Base-by-base conservation (phyloP, 1,140 invertebrate species). In the Archivesica marissinica region DNA sequence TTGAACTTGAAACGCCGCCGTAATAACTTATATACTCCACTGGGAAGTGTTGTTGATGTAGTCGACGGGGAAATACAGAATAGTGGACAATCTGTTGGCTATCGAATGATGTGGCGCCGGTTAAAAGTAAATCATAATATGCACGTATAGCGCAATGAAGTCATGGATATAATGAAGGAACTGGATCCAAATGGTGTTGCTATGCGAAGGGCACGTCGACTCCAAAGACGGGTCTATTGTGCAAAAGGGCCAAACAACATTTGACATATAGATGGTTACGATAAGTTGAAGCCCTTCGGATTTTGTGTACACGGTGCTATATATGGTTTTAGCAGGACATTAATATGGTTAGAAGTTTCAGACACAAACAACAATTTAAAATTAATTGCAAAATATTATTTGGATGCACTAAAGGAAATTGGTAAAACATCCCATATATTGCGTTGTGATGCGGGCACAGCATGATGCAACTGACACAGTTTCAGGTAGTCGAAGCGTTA, bases 261-360 rank as follows among this genome's bases (percentile, higher is more conserved):
- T 39, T 76, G 47, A 33, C 56, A 79, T 50, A 28, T 64, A 25
- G 74, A 76, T 25, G 52, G 74, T 7, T 79, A 64, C 25, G 75
- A 78, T 66, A 79, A 79, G 35, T 23, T 66, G 38, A 66, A 79
- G 35, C 76, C 59, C 11, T 66, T 61, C 39, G 59, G 59, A 20
- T 79, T 79, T 39, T 79, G 76, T 79, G 50, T 79, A 44, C 35
- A 64, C 28, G 76, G 59, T 66, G 76, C 59, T 11, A 66, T 64
- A 39, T 56, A 50, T 59, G 56, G 76, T 47, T 79, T 39, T 50
- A 79, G 76, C n/a, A 66, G 76, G 35, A 64, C 20, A 50, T 13
- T 64, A 28, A 59, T 79, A 23, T 79, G 76, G 76, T 47, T 64
- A 44, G 76, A 79, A 28, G 56, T 79, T 33, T 64, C 59, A 35